Evolutionary conservation across 2,113 vertebrate genomes (phyloP).

Genomic region (Machaerirhynchus nigripectus): DNA sequence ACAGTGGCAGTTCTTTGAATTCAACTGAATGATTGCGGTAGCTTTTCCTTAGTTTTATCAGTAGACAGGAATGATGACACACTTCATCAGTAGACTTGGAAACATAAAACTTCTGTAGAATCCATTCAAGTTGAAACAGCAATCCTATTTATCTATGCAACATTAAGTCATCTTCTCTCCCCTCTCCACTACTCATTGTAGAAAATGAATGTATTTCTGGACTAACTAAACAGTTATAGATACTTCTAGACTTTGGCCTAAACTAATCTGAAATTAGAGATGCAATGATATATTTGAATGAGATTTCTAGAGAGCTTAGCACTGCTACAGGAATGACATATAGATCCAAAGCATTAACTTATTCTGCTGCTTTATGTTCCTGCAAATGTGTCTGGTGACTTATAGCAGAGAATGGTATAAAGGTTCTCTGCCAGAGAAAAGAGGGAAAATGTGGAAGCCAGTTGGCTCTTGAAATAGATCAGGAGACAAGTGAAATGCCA

Average conservation of each 20-base stretch:
- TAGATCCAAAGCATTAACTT: not conserved
- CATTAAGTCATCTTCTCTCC: not conserved
- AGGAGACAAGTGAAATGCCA: not conserved
- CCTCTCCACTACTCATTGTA: not conserved
- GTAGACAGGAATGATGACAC: not conserved
- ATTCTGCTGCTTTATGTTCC: not conserved
- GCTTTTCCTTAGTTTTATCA: not conserved
- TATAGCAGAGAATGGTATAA: not conserved
- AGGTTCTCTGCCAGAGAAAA: not conserved
- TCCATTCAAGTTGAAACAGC: not conserved
- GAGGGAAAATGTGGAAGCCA: not conserved
- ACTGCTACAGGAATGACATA: not conserved
- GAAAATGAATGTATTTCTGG: constrained; percentile 16
- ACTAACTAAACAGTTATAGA: not conserved
- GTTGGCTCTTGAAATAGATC: not conserved
- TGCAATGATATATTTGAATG: not conserved
- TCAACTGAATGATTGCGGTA: not conserved
- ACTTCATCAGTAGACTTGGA: not conserved
- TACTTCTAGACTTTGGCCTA: not conserved
- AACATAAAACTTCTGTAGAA: not conserved
- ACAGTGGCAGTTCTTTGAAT: not conserved
- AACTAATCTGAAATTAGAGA: not conserved
- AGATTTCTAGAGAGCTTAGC: not conserved
- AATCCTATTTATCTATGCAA: not conserved
- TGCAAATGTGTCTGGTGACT: not conserved